These are phyloP conservation scores for Lobophora halterata DNA, from an alignment of 2,888 invertebrate species.

Conservation along the genomic window DNA sequence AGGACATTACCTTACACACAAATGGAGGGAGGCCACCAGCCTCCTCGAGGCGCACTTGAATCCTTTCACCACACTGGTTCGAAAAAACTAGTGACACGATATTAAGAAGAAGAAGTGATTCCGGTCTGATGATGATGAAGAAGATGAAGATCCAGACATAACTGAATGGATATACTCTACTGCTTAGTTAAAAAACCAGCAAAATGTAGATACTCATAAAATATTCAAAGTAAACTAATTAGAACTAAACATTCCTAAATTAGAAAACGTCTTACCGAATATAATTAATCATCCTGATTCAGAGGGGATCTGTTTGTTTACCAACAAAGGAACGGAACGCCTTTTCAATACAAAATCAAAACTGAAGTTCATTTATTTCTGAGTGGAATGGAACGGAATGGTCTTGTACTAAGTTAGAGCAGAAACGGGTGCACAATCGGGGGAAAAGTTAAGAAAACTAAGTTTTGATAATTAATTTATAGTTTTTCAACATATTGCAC, in stretches of 20 bases:
- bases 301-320: conserved; percentile 22
- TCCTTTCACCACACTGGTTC: too few species aligned
- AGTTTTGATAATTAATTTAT: conserved; percentile 3
- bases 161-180: too few species aligned
- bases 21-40: too few species aligned
- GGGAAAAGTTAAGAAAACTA: conserved; percentile 12
- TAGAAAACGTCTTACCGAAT: conserved; percentile 6
- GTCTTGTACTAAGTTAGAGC: conserved; percentile 5
- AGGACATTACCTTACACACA: too few species aligned
- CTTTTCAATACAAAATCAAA: conserved; percentile 58
- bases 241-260: conserved; percentile 4
- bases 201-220: too few species aligned
- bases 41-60: too few species aligned
- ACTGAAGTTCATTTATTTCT: conserved; percentile 29
- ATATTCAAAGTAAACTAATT: conserved; percentile 12
- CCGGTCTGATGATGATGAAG: too few species aligned
- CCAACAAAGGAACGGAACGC: conserved; percentile 35
- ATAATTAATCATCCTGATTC: conserved; percentile 19
- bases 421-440: conserved; percentile 15
- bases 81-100: too few species aligned
- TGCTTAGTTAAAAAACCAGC: too few species aligned
- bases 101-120: too few species aligned
- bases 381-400: conserved; percentile 12
- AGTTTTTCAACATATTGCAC: too few species aligned
- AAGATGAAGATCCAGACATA: too few species aligned